Percentiles rank a stretch among this genome's conserved stretches.
Conservation (phyloP, 92 coral and sea anemone genomes). For the Palythoa grandiflora region DNA sequence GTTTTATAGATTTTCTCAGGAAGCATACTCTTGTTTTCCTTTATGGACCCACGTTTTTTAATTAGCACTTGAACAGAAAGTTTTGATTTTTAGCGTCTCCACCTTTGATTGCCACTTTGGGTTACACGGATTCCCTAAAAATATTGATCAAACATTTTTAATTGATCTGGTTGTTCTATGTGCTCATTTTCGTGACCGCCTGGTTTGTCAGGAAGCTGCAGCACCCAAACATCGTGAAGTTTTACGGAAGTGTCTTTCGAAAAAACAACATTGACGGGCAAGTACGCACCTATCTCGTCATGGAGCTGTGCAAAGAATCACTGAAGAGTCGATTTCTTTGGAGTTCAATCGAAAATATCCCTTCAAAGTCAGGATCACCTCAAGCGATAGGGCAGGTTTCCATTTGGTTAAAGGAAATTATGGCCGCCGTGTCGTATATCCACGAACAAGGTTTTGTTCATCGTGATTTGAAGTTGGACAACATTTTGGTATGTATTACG, state of each 20-base stretch:
- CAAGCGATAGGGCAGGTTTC: background rate
- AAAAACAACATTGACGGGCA: background rate
- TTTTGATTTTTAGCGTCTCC: too few species aligned
- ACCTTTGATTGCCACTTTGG: too few species aligned
- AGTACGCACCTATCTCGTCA: background rate
- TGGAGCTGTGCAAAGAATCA: background rate
- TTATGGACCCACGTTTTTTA: too few species aligned
- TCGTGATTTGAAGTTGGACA: constrained; percentile 28
- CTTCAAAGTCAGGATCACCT: background rate
- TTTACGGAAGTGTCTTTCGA: constrained; percentile 6
- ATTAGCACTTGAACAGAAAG: too few species aligned
- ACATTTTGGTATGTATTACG: constrained; percentile 19
- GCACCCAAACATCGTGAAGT: constrained; percentile 8
- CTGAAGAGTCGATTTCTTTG: background rate
- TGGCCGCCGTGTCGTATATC: background rate
- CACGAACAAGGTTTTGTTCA: background rate
- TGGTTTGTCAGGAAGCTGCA: background rate
- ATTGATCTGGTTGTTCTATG: background rate
- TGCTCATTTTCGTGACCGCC: background rate
- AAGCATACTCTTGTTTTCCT: too few species aligned
- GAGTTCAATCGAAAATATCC: background rate
- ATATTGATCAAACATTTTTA: too few species aligned
- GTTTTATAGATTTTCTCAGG: too few species aligned
- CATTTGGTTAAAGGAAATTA: background rate
- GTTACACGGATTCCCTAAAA: too few species aligned